A percentile compares a stretch with the other conserved stretches of the same genome.
phyloP scores from a whole-genome alignment of 2,797 vertebrate genomes.

The Pogoniulus pusillus region DNA sequence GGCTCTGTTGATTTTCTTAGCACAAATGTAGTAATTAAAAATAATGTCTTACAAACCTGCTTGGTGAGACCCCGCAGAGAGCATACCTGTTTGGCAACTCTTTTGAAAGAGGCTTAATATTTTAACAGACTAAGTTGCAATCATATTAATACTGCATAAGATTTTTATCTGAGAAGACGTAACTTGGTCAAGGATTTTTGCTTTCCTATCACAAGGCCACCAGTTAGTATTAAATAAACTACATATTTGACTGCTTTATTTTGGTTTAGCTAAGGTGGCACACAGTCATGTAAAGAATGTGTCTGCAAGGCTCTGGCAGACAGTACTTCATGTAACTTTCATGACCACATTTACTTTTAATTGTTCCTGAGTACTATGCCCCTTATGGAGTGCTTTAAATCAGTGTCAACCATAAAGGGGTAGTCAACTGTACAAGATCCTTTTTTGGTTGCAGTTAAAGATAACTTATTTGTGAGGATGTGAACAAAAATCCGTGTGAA shows the following conservation, averaged over 20 bases:
- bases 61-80: neutral
- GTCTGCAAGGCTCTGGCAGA: slow-evolving; percentile 11
- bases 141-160: neutral
- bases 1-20: neutral
- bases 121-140: neutral
- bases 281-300: neutral
- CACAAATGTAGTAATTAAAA: neutral
- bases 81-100: neutral
- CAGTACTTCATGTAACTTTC: slow-evolving; percentile 57
- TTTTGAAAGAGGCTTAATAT: neutral
- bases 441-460: slow-evolving; percentile 39
- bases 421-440: slow-evolving; percentile 43
- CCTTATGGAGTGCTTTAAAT: slow-evolving; percentile 54
- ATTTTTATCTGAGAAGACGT: neutral
- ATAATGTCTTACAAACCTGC: neutral
- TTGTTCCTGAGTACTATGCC: slow-evolving; percentile 7
- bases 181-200: neutral
- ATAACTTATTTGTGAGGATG: slow-evolving; percentile 43
- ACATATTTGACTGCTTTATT: too few species aligned
- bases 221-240: neutral
- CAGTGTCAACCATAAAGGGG: slow-evolving; percentile 32
- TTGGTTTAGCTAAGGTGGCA: neutral
- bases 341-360: slow-evolving; percentile 51
- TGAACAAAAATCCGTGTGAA: neutral
- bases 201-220: neutral